Conservation (phyloP, 2,888 invertebrate species). For the Cremastinae sp. region DNA sequence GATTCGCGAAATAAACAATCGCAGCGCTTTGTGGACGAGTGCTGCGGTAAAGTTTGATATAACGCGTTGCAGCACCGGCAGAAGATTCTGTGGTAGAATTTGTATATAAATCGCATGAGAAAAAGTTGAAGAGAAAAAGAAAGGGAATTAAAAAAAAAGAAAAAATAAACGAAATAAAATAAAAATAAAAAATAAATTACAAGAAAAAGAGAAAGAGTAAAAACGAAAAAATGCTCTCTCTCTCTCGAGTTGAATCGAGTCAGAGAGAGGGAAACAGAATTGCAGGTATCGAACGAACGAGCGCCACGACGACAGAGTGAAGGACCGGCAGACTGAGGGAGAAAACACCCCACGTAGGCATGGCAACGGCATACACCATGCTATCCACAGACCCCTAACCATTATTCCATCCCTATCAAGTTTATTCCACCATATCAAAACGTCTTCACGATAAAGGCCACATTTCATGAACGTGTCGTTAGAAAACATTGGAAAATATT, state of each 20-base stretch:
- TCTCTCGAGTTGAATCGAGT: no score
- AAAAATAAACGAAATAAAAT: no score
- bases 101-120: neutral
- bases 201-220: no score
- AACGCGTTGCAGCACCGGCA: conserved; percentile 37
- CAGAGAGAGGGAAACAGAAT: neutral
- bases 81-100: neutral
- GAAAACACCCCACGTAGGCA: conserved; percentile 70
- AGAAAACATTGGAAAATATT: neutral
- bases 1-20: conserved; percentile 41
- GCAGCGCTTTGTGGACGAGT: conserved; percentile 8
- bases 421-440: conserved; percentile 62
- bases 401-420: conserved; percentile 46
- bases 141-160: no score
- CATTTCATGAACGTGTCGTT: neutral
- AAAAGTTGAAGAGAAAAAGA: no score
- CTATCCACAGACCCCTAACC: conserved; percentile 63
- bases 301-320: conserved; percentile 46
- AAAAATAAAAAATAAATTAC: no score
- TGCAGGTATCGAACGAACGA: conserved; percentile 66
- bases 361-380: conserved; percentile 69
- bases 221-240: neutral
- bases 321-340: conserved; percentile 63
- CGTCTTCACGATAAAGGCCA: conserved; percentile 17
- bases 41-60: conserved; percentile 37